A percentile compares a stretch with the other conserved stretches of the same genome.
Conservation (phyloP, 2,797 vertebrate species). For the Tokudaia tokunoshimensis region DNA sequence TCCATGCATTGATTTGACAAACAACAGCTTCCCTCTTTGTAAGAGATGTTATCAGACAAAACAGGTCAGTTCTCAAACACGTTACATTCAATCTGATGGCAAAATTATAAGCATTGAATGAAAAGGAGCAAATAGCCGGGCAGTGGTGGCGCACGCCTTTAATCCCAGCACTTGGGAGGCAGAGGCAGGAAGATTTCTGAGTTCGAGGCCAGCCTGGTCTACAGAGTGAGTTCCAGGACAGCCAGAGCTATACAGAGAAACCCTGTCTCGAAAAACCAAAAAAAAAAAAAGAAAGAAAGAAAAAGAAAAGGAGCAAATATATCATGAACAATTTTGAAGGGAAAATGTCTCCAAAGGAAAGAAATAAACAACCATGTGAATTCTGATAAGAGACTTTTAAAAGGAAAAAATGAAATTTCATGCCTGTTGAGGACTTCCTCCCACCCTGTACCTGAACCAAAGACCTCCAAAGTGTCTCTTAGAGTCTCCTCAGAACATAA, state of each 20-base stretch:
- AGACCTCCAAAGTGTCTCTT: not conserved
- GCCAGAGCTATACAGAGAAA: no score
- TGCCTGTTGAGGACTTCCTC: not conserved
- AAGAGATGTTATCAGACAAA: not conserved
- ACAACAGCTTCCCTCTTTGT: not conserved
- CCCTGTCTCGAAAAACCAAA: no score
- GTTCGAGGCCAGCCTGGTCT: no score
- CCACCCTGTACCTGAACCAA: not conserved
- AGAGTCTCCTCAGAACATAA: not conserved
- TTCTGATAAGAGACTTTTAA: not conserved
- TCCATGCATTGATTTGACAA: not conserved
- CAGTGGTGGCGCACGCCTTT: no score
- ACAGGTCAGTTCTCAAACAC: not conserved
- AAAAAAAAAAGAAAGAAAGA: no score
- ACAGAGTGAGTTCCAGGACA: no score
- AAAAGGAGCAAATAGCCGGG: conserved; percentile 14
- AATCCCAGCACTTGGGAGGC: no score
- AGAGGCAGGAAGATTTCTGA: no score
- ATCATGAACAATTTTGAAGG: not conserved
- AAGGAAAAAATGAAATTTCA: not conserved
- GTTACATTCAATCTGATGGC: conserved; percentile 3
- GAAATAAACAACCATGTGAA: not conserved
- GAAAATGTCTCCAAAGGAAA: not conserved
- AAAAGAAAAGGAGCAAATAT: not conserved
- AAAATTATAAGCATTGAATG: not conserved